Evolutionary conservation across 2,797 vertebrate genomes (phyloP).

Genomic region (Ceryle rudis): DNA sequence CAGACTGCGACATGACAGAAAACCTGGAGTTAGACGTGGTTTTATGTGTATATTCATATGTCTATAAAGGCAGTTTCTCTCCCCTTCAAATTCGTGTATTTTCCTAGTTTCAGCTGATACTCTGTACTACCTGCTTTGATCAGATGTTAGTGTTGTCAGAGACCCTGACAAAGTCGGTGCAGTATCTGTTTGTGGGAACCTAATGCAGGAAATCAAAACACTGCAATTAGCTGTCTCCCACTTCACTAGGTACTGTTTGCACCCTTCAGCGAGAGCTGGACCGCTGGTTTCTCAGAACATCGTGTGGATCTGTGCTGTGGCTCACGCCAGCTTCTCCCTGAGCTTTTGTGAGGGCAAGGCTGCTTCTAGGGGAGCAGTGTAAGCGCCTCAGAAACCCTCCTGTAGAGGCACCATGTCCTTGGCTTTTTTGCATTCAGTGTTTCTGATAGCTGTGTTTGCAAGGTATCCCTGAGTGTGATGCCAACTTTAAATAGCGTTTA

Average conservation of each 20-base stretch:
- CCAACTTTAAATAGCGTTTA: background rate
- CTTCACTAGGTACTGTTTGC: background rate
- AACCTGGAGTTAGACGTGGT: background rate
- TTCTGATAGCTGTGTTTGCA: background rate
- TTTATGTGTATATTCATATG: background rate
- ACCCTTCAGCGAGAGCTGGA: background rate
- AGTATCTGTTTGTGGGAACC: background rate
- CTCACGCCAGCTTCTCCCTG: background rate
- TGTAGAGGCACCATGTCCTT: fast-evolving
- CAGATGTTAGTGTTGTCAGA: background rate
- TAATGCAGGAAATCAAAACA: background rate
- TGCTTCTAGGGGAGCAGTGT: background rate
- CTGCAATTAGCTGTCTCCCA: background rate
- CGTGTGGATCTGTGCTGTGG: background rate
- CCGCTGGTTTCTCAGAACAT: background rate
- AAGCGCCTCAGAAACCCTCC: fast-evolving
- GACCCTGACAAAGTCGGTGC: background rate
- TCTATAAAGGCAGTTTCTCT: background rate
- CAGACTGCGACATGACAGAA: background rate
- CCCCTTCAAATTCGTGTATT: background rate
- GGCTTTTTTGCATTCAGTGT: fast-evolving
- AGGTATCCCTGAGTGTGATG: background rate
- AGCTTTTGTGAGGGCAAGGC: background rate
- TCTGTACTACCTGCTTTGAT: slow-evolving; percentile 10
- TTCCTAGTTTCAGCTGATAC: background rate